A percentile compares a stretch with the other conserved stretches of the same genome.
These are phyloP conservation scores for Lasioglossum malachurum DNA, from an alignment of 2,888 invertebrate species.

Conservation along the genomic window DNA sequence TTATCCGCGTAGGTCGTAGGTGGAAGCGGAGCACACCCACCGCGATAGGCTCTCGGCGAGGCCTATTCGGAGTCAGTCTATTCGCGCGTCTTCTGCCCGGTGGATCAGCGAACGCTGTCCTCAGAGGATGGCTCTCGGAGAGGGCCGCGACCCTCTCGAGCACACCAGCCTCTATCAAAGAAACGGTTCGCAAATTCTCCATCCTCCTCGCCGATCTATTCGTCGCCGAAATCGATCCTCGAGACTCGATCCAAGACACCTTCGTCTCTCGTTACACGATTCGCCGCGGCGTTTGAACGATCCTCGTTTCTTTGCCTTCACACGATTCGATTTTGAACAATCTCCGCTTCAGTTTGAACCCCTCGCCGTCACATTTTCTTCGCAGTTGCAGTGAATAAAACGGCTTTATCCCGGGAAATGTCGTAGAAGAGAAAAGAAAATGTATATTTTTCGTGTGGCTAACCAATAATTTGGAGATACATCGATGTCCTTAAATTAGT, in stretches of 20 bases:
- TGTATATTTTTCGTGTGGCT: too few species aligned
- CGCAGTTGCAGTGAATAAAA: too few species aligned
- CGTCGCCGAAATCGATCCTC: not conserved
- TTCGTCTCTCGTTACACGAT: too few species aligned
- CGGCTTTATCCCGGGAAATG: too few species aligned
- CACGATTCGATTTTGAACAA: not conserved
- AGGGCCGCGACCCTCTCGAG: constrained; percentile 82
- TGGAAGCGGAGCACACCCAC: constrained; percentile 57
- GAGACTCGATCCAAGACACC: too few species aligned
- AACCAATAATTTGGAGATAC: too few species aligned
- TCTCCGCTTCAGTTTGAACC: too few species aligned
- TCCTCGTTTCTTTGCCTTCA: not conserved
- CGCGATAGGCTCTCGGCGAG: not conserved
- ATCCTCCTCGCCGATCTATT: not conserved
- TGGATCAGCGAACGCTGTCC: constrained; percentile 19
- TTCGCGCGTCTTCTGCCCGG: constrained; percentile 51
- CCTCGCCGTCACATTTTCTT: too few species aligned
- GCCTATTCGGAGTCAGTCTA: constrained; percentile 42
- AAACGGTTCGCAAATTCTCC: constrained; percentile 75
- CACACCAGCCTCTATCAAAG: constrained; percentile 83
- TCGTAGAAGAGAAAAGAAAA: too few species aligned
- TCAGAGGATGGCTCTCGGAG: constrained; percentile 72
- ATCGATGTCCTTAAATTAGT: too few species aligned
- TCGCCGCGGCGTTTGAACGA: not conserved
- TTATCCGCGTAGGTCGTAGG: constrained; percentile 66